Evolutionary conservation across 2,797 vertebrate genomes (phyloP), one percentile per base, ranked within the genome.

Genomic region (Lagocephalus sceleratus): DNA sequence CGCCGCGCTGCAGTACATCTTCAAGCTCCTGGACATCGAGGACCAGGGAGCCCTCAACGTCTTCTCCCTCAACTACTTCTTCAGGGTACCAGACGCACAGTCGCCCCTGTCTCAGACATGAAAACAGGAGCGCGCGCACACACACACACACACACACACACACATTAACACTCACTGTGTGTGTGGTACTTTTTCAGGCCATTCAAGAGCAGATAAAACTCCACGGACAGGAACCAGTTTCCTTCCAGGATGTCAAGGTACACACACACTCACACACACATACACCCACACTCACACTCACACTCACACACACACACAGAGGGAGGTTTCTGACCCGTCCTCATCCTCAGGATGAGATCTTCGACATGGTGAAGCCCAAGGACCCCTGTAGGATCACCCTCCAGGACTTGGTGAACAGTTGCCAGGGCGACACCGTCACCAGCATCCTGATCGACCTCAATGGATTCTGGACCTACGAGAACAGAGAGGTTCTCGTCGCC

Each of bases 181-280:
- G 41, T 26, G 15, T 14, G 6, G 3, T 12, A 48, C 51, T 21
- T 65, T 12, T 57, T 61, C 71, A 99, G 97, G 95, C 94, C 59
- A 99, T 99, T 85, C 97, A 99, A 73, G 97, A 99, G 68, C 94
- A 98, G 92, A 99, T 99, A 93, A 98, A 96, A 88, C 89, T 98
- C 53, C 97, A 98, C 5, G 91, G 95, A 51, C 97, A 99, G 83
- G 97, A 99, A 69, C 92, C 93, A 2, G 96, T 99, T 66, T 94
- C 94, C 66, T 99, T 99, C 82, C 94, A 99, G 84, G 97, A 98
- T 82, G 96, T 99, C 47, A 99, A 98, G 93, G 97, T 97, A 71
- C 1, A 47, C 20, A 47, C n/a, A 47, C 44, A 26, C 23, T 49
- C 26, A 19, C 17, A 14, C 38, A 25, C 20, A 20, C 29, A 25